phyloP scores from a whole-genome alignment of 2,797 vertebrate species.

The Orestias chungarensis region DNA sequence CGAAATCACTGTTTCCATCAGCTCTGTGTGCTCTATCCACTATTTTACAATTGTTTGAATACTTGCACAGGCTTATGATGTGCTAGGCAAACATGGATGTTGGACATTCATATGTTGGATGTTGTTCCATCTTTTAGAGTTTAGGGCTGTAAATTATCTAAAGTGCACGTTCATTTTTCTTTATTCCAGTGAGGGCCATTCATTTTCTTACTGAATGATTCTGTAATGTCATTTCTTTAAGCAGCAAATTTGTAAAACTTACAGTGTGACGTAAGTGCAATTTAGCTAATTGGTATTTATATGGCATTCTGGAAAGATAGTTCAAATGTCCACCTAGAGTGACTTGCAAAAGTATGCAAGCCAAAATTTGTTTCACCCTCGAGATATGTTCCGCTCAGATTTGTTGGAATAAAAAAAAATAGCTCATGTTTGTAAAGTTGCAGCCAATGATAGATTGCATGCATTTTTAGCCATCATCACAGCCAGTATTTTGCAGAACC shows the following conservation, averaged over 20 bases:
- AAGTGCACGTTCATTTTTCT: background rate
- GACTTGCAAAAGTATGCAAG: background rate
- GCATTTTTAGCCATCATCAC: too few relatives aligned
- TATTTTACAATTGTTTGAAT: slow-evolving; percentile 11
- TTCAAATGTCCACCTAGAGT: background rate
- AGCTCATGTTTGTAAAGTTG: background rate
- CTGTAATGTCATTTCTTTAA: slow-evolving; percentile 12
- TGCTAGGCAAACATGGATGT: background rate
- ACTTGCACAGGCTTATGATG: background rate
- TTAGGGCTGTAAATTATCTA: background rate
- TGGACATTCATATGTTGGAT: background rate
- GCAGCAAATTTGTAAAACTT: background rate
- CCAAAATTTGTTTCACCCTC: too few relatives aligned
- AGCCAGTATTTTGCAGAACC: background rate
- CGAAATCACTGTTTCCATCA: background rate
- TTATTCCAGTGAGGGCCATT: slow-evolving; percentile 6
- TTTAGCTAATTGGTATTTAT: background rate
- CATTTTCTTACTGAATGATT: slow-evolving; percentile 28
- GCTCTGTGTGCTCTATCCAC: background rate
- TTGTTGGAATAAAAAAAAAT: background rate
- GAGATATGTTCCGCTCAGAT: too few relatives aligned
- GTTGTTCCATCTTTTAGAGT: slow-evolving; percentile 1
- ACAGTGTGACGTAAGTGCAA: background rate
- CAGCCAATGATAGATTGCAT: background rate
- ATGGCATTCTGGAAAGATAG: background rate